A percentile compares a stretch with the other conserved stretches of the same genome.
Conservation (phyloP, 2,113 vertebrate genomes). For the Bubalus kerabau region DNA sequence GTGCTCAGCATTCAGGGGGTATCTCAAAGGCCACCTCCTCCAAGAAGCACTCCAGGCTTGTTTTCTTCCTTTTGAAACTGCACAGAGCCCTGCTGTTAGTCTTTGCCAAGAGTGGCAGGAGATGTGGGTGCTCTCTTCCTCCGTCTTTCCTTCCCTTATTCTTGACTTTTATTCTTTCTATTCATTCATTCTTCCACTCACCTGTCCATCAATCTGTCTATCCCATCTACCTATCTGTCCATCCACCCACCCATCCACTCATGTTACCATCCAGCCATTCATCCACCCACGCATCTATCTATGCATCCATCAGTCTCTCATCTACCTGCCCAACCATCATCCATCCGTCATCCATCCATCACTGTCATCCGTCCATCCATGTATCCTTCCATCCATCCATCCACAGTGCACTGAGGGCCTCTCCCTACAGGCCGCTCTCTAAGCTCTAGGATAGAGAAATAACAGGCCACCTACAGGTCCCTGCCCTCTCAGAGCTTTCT, state of each 20-base stretch:
- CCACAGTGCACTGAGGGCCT: not conserved
- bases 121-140: not conserved
- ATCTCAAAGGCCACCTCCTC: not conserved
- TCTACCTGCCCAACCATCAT: not conserved
- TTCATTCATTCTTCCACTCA: not conserved
- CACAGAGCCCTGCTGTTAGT: not conserved
- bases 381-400: not conserved
- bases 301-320: not conserved
- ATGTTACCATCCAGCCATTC: not conserved
- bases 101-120: not conserved
- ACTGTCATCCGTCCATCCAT: not conserved
- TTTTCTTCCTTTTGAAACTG: not conserved
- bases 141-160: not conserved
- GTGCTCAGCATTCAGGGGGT: not conserved
- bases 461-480: not conserved
- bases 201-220: accelerated
- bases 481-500: not conserved
- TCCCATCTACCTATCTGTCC: not conserved
- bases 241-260: not conserved
- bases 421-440: not conserved
- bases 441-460: not conserved
- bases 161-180: not conserved
- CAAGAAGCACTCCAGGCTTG: not conserved
- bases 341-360: too few relatives aligned
- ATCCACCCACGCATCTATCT: not conserved